Percentiles rank a stretch among this genome's conserved stretches.
phyloP scores from a whole-genome alignment of 2,888 invertebrate genomes.

The Halictus ligatus region DNA sequence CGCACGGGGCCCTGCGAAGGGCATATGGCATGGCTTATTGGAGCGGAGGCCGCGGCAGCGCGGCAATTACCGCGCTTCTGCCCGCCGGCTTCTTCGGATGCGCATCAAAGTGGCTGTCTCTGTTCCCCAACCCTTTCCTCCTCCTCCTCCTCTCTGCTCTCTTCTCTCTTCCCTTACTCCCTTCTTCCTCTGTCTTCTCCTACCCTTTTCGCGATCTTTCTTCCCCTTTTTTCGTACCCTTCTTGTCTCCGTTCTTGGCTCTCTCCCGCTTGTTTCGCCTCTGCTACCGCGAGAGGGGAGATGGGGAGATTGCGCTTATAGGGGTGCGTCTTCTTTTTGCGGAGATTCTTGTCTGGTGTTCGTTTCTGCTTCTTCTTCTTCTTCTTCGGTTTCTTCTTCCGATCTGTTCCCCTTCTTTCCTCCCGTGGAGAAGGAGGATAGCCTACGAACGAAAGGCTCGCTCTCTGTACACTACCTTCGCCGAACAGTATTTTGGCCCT shows the following conservation, averaged over 20 bases:
- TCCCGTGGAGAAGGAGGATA: not conserved
- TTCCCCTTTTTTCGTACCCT: slow-evolving; percentile 20
- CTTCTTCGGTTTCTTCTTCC: slow-evolving; percentile 22
- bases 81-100: slow-evolving; percentile 75
- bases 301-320: slow-evolving; percentile 56
- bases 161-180: not conserved
- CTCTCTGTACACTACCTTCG: not conserved
- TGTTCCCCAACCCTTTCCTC: slow-evolving; percentile 17
- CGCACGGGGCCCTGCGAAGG: slow-evolving; percentile 33
- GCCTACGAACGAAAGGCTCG: no score
- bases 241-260: slow-evolving; percentile 23
- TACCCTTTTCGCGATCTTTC: slow-evolving; percentile 6
- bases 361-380: slow-evolving; percentile 26
- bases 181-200: not conserved
- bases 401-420: not conserved
- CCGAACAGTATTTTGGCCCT: slow-evolving; percentile 17
- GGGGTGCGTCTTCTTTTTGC: slow-evolving; percentile 55
- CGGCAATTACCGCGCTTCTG: slow-evolving; percentile 80
- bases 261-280: slow-evolving; percentile 20
- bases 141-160: not conserved
- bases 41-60: slow-evolving; percentile 71
- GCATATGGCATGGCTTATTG: slow-evolving; percentile 76
- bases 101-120: slow-evolving; percentile 62
- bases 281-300: slow-evolving; percentile 39
- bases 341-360: slow-evolving; percentile 48